Evolutionary conservation across 2,113 vertebrate genomes (phyloP).

Genomic region (Scophthalmus maximus): DNA sequence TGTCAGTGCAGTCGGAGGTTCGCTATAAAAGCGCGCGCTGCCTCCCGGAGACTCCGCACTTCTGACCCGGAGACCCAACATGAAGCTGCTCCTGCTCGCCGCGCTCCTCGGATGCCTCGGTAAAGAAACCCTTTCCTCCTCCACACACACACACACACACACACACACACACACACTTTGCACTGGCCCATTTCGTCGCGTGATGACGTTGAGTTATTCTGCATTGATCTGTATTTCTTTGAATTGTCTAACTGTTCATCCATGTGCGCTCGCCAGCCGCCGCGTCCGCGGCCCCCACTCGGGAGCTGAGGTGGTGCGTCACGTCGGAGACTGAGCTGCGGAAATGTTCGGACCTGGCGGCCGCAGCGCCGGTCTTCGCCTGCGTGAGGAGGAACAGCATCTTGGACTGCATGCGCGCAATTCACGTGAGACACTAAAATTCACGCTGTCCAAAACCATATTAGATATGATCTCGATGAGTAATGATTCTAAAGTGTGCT

Average conservation of each 20-base stretch:
- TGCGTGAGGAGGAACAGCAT: conserved; percentile 52
- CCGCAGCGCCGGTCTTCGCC: neutral
- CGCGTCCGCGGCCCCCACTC: conserved; percentile 32
- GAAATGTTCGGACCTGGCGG: conserved; percentile 63
- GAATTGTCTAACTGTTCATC: too few species aligned
- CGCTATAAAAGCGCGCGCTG: conserved; percentile 70
- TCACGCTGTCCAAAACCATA: too few species aligned
- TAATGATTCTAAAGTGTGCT: too few species aligned
- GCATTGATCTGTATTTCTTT: too few species aligned
- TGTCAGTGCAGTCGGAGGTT: neutral
- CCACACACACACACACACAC: too few species aligned
- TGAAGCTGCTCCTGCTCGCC: conserved; percentile 70
- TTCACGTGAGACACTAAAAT: conserved; percentile 78
- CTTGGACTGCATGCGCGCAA: conserved; percentile 71
- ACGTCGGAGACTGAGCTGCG: conserved; percentile 58
- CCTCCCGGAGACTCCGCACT: conserved; percentile 27
- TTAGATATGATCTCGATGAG: too few species aligned
- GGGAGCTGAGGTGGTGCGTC: conserved; percentile 77
- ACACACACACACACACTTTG: too few species aligned
- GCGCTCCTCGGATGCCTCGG: conserved; percentile 77
- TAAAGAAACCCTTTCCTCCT: conserved; percentile 50
- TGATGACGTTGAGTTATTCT: too few species aligned
- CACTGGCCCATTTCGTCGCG: too few species aligned
- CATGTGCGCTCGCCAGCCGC: conserved; percentile 22
- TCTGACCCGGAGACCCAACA: conserved; percentile 53